Evolutionary conservation across 2,888 invertebrate genomes (phyloP).

Genomic region (Xestia xanthographa): DNA sequence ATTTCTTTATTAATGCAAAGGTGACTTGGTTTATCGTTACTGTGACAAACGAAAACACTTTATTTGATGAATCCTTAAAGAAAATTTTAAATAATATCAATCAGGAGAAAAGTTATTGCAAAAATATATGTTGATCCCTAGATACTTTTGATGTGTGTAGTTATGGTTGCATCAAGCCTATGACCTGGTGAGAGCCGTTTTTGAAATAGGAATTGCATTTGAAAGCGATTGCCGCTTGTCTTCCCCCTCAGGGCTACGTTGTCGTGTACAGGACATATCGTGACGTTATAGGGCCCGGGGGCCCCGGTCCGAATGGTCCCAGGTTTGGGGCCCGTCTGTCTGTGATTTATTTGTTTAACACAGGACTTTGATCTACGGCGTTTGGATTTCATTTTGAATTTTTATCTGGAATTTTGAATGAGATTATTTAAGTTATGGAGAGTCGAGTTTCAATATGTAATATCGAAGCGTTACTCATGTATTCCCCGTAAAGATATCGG

Average conservation of each 20-base stretch:
- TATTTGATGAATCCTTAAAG: too few relatives aligned
- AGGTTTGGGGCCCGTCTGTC: constrained; percentile 14
- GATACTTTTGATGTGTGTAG: too few relatives aligned
- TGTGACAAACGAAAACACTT: too few relatives aligned
- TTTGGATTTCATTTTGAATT: constrained; percentile 3
- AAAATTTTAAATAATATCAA: too few relatives aligned
- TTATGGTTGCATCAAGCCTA: not conserved
- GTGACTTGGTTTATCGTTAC: too few relatives aligned
- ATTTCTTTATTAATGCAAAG: too few relatives aligned
- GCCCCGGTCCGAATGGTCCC: not conserved
- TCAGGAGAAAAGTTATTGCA: too few relatives aligned
- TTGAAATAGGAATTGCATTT: not conserved
- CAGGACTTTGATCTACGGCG: constrained; percentile 41
- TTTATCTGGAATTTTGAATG: not conserved
- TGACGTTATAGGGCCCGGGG: constrained; percentile 33
- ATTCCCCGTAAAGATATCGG: not conserved
- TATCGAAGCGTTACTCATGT: not conserved
- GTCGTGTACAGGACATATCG: constrained; percentile 12
- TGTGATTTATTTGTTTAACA: constrained; percentile 53
- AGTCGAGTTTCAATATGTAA: not conserved
- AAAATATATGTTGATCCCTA: too few relatives aligned
- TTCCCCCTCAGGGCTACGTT: not conserved
- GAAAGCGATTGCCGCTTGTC: not conserved
- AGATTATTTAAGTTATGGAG: not conserved
- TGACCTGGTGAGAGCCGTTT: not conserved